Evolutionary conservation across 37 sponge, comb jelly and placozoan genomes (phyloP).

Genomic region (Hormiphora californensis): DNA sequence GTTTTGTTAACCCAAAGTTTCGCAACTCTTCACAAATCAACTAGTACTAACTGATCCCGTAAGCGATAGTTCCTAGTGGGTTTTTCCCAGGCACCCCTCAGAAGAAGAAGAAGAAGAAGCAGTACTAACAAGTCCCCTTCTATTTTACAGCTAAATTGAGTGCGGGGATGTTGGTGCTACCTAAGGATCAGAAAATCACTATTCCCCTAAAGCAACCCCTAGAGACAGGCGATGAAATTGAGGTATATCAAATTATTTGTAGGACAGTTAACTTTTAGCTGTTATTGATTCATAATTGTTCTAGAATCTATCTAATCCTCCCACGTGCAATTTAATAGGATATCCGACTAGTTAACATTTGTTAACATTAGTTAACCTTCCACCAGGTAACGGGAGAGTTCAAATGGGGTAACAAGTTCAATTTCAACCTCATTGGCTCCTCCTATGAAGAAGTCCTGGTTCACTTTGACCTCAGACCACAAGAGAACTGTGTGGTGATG

Average conservation of each 20-base stretch:
- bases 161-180: not conserved
- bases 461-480: not conserved
- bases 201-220: constrained; percentile 1
- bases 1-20: too few relatives aligned
- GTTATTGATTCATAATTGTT: too few relatives aligned
- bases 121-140: too few relatives aligned
- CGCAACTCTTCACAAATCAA: too few relatives aligned
- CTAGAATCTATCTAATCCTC: too few relatives aligned
- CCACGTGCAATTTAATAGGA: too few relatives aligned
- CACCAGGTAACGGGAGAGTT: not conserved
- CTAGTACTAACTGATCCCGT: too few relatives aligned
- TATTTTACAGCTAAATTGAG: not conserved
- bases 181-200: not conserved
- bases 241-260: not conserved
- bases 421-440: not conserved
- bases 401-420: not conserved
- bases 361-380: not conserved
- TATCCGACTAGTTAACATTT: too few relatives aligned
- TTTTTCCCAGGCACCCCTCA: too few relatives aligned
- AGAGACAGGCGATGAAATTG: not conserved
- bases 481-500: constrained; percentile 1
- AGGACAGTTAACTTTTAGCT: too few relatives aligned
- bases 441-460: not conserved
- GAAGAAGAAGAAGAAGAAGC: too few relatives aligned
- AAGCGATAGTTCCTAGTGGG: too few relatives aligned